phyloP scores from a whole-genome alignment of 2,113 vertebrate species.

The Corythornis vintsioides region DNA sequence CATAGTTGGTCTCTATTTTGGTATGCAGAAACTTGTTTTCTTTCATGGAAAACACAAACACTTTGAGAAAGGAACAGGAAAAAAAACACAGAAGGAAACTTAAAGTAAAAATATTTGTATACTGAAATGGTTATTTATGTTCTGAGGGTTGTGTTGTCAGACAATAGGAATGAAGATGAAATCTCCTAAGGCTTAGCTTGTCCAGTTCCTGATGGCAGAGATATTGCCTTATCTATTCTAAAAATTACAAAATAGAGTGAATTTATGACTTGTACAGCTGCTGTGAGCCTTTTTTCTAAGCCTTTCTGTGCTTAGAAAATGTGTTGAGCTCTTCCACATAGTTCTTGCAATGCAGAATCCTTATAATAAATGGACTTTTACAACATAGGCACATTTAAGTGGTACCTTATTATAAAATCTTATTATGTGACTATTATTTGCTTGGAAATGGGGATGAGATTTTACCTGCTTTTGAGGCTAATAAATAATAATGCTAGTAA shows the following conservation, averaged over 20 bases:
- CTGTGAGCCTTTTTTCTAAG: not conserved
- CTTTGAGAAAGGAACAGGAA: not conserved
- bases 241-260: not conserved
- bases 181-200: not conserved
- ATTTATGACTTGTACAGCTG: not conserved
- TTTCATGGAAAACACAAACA: not conserved
- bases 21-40: not conserved
- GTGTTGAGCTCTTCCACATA: not conserved
- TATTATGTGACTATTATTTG: not conserved
- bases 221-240: not conserved
- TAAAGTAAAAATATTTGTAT: not conserved
- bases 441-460: not conserved
- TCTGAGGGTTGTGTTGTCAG: not conserved
- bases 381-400: not conserved
- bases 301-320: not conserved
- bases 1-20: not conserved
- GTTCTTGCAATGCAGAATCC: not conserved
- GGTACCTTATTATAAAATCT: not conserved
- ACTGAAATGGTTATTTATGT: not conserved
- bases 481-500: not conserved
- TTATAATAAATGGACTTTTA: not conserved
- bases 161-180: not conserved
- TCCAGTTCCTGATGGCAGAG: not conserved
- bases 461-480: not conserved
- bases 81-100: not conserved